Evolutionary conservation across 2,113 vertebrate species (phyloP), one percentile per base, ranked within the genome.

Genomic region (Oreotrochilus melanogaster): DNA sequence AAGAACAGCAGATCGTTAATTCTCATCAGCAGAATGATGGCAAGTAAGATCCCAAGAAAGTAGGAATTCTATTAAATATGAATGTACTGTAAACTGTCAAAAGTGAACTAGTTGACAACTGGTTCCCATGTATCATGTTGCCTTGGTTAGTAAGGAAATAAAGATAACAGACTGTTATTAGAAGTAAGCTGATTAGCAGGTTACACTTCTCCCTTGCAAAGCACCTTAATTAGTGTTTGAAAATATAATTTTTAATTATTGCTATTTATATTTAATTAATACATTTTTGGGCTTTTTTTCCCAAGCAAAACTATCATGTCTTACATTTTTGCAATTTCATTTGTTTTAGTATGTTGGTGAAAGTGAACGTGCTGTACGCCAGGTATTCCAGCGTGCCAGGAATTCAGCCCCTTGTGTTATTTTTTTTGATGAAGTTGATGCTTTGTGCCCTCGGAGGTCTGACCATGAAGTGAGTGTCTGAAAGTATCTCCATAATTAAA

Each of bases 381-480:
- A 99, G 96, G 99, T 99, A 4, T 99, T 99, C 95, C 99, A 99
- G 47, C 98, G 99, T 79, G 99, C 99, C 61, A 97, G 98, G 35
- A 99, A 99, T 97, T 99, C 99, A 0, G 98, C 99, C 2, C 99
- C 99, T 1, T 99, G 99, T 16, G 99, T 99, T n/a, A 99, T 99
- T 93, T 99, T 99, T 95, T 99, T 99, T 51, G 99, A 99, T 80
- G 99, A 99, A 97, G 97, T 99, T 2, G 99, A 99, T 60, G 99
- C 99, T 19, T 97, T 99, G 85, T 99, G 99, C 93, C 99, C 99
- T 69, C 98, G 99, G 9, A 98, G 99, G n/a, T 99, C 99, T 24
- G 99, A 99, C 56, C 98, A 97, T 33, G 99, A 99, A 97, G 99
- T 99, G 78, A 98, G 97, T 88, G 82, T 66, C 47, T 81, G 75